A percentile compares a stretch with the other conserved stretches of the same genome.
These are phyloP conservation scores for Spondyliosoma cantharus DNA, from an alignment of 2,797 vertebrate genomes.

Conservation along the genomic window DNA sequence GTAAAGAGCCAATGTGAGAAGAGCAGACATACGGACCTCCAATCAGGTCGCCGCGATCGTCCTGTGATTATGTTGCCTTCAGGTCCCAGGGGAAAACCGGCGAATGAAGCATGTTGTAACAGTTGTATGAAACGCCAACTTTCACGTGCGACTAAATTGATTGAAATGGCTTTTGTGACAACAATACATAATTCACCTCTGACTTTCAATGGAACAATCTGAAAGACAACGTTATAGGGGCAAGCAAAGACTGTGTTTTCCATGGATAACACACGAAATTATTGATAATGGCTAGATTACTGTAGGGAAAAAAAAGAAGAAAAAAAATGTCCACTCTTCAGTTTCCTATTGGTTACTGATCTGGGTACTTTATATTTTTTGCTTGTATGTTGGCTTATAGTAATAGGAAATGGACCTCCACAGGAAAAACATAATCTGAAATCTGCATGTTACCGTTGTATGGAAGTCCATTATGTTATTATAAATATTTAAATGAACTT, in stretches of 20 bases:
- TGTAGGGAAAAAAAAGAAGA: too few species aligned
- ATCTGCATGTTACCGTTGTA: not conserved
- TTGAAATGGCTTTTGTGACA: not conserved
- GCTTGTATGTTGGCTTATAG: too few species aligned
- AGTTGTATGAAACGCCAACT: not conserved
- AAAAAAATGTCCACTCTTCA: not conserved
- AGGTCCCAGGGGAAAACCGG: slow-evolving; percentile 23
- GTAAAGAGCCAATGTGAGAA: slow-evolving; percentile 75
- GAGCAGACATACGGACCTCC: slow-evolving; percentile 54
- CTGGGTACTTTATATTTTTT: not conserved
- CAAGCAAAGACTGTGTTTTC: too few species aligned
- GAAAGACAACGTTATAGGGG: not conserved
- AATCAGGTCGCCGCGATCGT: slow-evolving; percentile 52
- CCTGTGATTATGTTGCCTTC: slow-evolving; percentile 60
- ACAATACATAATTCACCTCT: not conserved
- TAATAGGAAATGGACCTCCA: too few species aligned
- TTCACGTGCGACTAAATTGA: not conserved
- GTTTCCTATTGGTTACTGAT: not conserved
- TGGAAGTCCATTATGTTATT: not conserved
- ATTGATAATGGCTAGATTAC: not conserved
- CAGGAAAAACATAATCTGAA: not conserved
- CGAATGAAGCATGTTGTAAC: not conserved
- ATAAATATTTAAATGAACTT: not conserved
- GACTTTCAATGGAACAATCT: not conserved
- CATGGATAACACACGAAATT: not conserved